phyloP scores from a whole-genome alignment of 2,888 invertebrate species.

The Eremobia ochroleuca region DNA sequence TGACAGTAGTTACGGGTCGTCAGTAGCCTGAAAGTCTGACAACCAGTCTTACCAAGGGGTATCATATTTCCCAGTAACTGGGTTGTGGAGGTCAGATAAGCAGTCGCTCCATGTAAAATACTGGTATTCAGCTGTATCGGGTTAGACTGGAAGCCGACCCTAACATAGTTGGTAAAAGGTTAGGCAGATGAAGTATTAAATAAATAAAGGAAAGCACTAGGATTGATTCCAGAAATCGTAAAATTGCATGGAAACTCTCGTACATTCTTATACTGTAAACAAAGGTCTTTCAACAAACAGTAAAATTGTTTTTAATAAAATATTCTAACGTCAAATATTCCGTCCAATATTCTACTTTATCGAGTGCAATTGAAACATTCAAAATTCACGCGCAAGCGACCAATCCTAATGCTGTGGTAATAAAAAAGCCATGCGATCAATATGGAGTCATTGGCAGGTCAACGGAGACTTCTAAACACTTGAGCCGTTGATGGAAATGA shows the following conservation, averaged over 20 bases:
- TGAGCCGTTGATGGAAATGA: slow-evolving; percentile 55
- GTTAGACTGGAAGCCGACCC: no score
- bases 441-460: slow-evolving; percentile 47
- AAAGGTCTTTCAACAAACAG: not conserved
- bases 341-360: slow-evolving; percentile 7
- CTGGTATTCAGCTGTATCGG: no score
- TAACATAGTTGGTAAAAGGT: no score
- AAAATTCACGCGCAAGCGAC: slow-evolving; percentile 34
- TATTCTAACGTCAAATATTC: slow-evolving; percentile 13
- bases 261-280: not conserved
- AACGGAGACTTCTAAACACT: slow-evolving; percentile 38
- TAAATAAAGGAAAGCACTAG: not conserved
- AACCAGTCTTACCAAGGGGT: no score
- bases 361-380: slow-evolving; percentile 43
- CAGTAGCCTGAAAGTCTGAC: no score
- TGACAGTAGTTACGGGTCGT: no score
- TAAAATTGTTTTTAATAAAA: slow-evolving; percentile 25
- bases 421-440: slow-evolving; percentile 59
- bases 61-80: no score
- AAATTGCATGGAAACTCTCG: not conserved
- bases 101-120: no score
- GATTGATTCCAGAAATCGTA: not conserved
- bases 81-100: no score
- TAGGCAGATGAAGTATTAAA: no score
- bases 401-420: slow-evolving; percentile 38